Evolutionary conservation across 2,888 invertebrate species (phyloP).

Genomic region (Acleris emargana): DNA sequence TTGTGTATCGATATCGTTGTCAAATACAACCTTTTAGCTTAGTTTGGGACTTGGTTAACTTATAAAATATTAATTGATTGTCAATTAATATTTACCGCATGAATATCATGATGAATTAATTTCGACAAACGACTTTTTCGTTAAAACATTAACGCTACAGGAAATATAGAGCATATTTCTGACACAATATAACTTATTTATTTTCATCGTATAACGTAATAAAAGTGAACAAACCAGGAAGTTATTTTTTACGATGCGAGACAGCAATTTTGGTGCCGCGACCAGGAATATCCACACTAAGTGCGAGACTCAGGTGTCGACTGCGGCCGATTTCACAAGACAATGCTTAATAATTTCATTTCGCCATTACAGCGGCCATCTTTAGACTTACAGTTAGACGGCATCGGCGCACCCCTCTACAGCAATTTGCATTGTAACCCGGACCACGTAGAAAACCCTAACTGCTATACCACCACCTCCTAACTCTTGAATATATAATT

Average conservation of each 20-base stretch:
- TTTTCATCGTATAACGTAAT: background rate
- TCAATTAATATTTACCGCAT: conserved; percentile 4
- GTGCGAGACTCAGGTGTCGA: conserved; percentile 80
- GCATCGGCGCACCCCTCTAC: conserved; percentile 81
- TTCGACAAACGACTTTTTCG: conserved; percentile 16
- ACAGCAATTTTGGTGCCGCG: conserved; percentile 21
- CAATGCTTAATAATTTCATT: conserved; percentile 85
- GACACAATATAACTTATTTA: too few species aligned
- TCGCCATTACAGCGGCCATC: conserved; percentile 83
- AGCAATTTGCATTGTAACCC: conserved; percentile 84
- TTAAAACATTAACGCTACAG: background rate
- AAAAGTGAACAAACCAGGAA: conserved; percentile 1
- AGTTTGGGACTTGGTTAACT: too few species aligned
- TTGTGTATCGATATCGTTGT: too few species aligned
- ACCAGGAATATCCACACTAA: conserved; percentile 65
- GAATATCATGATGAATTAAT: background rate
- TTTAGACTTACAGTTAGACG: conserved; percentile 83
- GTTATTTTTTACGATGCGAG: conserved; percentile 25
- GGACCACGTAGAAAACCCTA: conserved; percentile 81
- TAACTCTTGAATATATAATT: conserved; percentile 84
- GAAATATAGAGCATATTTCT: too few species aligned
- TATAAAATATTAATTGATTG: too few species aligned
- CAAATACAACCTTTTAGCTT: too few species aligned
- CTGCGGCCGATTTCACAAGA: conserved; percentile 83
- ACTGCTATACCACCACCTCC: conserved; percentile 81